Conservation (phyloP, 2,888 invertebrate species). For the Limnephilus marmoratus region DNA sequence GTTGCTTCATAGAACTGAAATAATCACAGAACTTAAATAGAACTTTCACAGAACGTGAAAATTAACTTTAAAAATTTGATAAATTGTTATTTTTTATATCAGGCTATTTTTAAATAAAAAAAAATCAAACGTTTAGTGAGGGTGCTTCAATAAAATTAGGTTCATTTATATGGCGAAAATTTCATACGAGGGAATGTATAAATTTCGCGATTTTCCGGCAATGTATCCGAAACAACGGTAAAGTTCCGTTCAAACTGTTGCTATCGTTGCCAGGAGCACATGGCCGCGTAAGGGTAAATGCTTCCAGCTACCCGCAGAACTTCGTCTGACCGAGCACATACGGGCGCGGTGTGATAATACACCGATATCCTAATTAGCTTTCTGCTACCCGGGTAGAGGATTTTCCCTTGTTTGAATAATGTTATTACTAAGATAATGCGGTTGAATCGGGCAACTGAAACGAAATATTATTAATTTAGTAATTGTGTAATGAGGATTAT, state of each 20-base stretch:
- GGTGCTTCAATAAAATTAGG: too few relatives aligned
- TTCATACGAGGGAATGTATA: background rate
- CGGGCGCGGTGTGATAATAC: slow-evolving; percentile 5
- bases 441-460: background rate
- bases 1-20: too few relatives aligned
- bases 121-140: too few relatives aligned
- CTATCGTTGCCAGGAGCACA: slow-evolving; percentile 22
- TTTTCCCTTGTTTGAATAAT: background rate
- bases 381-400: slow-evolving; percentile 6
- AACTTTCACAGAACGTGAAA: too few relatives aligned
- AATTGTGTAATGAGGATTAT: background rate
- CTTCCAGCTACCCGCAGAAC: background rate
- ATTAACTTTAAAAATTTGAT: too few relatives aligned
- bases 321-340: background rate
- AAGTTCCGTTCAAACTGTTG: slow-evolving; percentile 15
- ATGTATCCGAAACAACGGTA: background rate
- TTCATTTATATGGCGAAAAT: background rate
- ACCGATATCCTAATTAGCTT: slow-evolving; percentile 38
- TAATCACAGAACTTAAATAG: too few relatives aligned
- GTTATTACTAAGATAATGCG: background rate
- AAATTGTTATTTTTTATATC: too few relatives aligned
- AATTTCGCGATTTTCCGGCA: background rate
- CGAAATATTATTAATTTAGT: background rate
- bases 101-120: too few relatives aligned
- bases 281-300: background rate